Percentiles rank a stretch among this genome's conserved stretches.
phyloP scores from a whole-genome alignment of 2,113 vertebrate genomes.

The Phoenicopterus ruber region DNA sequence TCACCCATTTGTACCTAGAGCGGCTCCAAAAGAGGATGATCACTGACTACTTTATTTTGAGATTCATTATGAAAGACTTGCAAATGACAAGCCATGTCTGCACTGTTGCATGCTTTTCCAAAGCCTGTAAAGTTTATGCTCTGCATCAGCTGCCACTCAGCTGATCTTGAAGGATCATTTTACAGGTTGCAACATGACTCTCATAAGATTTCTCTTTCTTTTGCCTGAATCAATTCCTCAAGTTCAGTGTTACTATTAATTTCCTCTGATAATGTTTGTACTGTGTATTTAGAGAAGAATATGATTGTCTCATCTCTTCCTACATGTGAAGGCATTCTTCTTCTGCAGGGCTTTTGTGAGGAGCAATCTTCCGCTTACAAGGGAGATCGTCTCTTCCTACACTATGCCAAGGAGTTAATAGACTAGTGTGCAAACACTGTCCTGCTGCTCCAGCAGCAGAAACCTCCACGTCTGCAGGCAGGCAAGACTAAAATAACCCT shows the following conservation, averaged over 20 bases:
- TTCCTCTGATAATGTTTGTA: background rate
- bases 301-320: background rate
- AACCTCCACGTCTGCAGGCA: background rate
- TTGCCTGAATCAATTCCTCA: background rate
- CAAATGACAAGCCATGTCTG: background rate
- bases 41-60: background rate
- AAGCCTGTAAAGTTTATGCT: background rate
- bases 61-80: background rate
- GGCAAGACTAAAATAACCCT: background rate
- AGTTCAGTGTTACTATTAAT: background rate
- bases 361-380: background rate
- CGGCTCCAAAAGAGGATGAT: background rate
- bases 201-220: background rate
- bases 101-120: background rate
- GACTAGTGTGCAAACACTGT: background rate
- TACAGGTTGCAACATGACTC: background rate
- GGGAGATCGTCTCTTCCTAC: background rate
- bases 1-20: rapidly evolving
- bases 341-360: background rate
- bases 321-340: background rate
- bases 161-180: background rate
- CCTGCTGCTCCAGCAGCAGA: background rate
- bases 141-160: background rate
- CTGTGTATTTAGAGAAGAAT: background rate
- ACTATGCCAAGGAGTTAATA: background rate